These are phyloP conservation scores for Melanargia galathea DNA, from an alignment of 2,888 invertebrate species.

Conservation along the genomic window DNA sequence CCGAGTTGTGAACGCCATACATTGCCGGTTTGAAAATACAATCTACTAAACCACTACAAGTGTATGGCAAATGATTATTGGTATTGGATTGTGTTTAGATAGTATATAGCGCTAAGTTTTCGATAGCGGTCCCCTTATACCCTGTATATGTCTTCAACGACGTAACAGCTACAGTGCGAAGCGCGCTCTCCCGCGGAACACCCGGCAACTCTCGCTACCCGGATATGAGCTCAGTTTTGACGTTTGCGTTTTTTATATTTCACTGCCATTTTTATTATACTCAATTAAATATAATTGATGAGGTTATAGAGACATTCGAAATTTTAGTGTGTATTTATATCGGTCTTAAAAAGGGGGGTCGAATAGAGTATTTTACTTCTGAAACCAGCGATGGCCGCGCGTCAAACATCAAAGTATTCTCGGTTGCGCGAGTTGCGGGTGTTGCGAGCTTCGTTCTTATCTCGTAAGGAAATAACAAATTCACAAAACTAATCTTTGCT, in stretches of 20 bases:
- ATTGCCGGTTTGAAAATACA: too few species aligned
- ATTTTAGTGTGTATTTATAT: not conserved
- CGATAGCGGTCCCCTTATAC: too few species aligned
- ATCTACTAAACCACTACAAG: too few species aligned
- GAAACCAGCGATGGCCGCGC: conserved; percentile 27
- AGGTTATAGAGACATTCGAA: conserved; percentile 9
- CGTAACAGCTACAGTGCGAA: conserved; percentile 18
- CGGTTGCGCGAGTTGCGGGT: conserved; percentile 24
- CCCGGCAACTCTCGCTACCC: conserved; percentile 28
- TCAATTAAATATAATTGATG: conserved; percentile 32
- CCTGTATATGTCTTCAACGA: conserved; percentile 58
- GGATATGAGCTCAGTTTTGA: conserved; percentile 33
- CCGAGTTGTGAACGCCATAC: too few species aligned
- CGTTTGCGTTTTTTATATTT: conserved; percentile 29
- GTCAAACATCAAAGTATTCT: conserved; percentile 31
- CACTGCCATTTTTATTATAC: conserved; percentile 40
- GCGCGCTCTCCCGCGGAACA: conserved; percentile 1
- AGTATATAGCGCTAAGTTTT: too few species aligned
- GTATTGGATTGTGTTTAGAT: too few species aligned
- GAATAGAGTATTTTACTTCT: not conserved
- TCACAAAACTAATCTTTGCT: conserved; percentile 81
- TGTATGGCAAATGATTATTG: too few species aligned
- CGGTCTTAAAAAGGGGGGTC: conserved; percentile 11
- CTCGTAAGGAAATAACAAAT: conserved; percentile 65
- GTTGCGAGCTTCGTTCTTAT: conserved; percentile 51